Percentiles rank a stretch among this genome's conserved stretches.
Evolutionary conservation across 2,888 invertebrate species (phyloP).

Genomic region (Philopedon plagiatum): DNA sequence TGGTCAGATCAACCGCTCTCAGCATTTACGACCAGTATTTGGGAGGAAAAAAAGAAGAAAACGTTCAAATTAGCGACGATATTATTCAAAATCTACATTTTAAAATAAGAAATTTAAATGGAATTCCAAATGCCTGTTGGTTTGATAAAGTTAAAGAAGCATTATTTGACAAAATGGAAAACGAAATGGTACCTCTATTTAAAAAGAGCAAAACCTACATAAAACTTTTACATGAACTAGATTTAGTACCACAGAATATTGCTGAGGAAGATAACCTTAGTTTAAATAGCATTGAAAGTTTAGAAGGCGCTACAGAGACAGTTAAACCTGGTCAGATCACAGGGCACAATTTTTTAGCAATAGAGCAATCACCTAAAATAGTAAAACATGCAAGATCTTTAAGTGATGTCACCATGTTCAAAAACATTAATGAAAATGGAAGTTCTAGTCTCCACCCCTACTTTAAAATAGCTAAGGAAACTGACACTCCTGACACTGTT

Average conservation of each 20-base stretch:
- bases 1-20: constrained; percentile 76
- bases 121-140: constrained; percentile 78
- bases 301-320: constrained; percentile 20
- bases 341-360: constrained; percentile 51
- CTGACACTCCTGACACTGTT: constrained; percentile 37
- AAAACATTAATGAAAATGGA: constrained; percentile 25
- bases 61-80: constrained; percentile 75
- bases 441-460: constrained; percentile 28
- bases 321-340: background rate
- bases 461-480: constrained; percentile 17
- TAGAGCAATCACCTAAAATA: constrained; percentile 58
- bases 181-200: constrained; percentile 73
- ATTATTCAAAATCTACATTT: constrained; percentile 74
- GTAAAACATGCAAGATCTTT: constrained; percentile 66
- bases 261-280: constrained; percentile 74
- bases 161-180: constrained; percentile 75
- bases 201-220: constrained; percentile 78
- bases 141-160: constrained; percentile 88
- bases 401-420: constrained; percentile 64
- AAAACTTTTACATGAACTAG: constrained; percentile 81
- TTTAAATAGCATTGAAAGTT: constrained; percentile 71
- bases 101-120: constrained; percentile 74
- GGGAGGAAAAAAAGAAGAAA: constrained; percentile 78
- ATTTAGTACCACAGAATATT: constrained; percentile 74
- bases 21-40: constrained; percentile 85